Conservation (phyloP, 2,113 vertebrate genomes). For the Plotosus lineatus region DNA sequence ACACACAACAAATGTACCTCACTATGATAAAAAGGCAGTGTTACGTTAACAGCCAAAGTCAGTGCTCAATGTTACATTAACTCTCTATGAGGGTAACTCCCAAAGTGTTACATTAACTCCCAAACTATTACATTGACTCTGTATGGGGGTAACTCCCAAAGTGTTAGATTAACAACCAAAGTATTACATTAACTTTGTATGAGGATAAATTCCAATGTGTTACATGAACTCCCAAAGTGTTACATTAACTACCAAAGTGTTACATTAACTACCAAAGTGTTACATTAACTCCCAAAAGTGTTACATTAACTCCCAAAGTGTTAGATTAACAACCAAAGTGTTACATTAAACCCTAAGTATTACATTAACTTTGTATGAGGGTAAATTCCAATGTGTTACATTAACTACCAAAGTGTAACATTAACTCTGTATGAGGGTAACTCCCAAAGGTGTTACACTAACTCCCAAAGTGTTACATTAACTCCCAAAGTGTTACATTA, state of each 20-base stretch:
- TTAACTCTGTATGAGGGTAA: too few species aligned
- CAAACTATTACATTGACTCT: not conserved
- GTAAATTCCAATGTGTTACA: not conserved
- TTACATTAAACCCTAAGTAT: not conserved
- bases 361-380: not conserved
- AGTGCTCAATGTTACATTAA: not conserved
- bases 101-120: not conserved
- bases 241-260: not conserved
- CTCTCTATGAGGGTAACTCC: too few species aligned
- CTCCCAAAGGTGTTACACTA: not conserved
- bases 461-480: not conserved
- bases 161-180: not conserved
- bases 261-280: not conserved
- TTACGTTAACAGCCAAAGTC: not conserved
- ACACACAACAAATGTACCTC: not conserved
- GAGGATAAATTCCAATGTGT: too few species aligned
- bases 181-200: not conserved
- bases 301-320: not conserved
- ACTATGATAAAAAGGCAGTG: not conserved
- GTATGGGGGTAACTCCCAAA: too few species aligned
- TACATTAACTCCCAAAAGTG: not conserved
- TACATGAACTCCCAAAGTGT: not conserved
- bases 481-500: not conserved
- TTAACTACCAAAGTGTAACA: not conserved
- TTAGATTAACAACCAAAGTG: too few species aligned